Evolutionary conservation across 2,797 vertebrate species (phyloP).

Genomic region (Helostoma temminkii): DNA sequence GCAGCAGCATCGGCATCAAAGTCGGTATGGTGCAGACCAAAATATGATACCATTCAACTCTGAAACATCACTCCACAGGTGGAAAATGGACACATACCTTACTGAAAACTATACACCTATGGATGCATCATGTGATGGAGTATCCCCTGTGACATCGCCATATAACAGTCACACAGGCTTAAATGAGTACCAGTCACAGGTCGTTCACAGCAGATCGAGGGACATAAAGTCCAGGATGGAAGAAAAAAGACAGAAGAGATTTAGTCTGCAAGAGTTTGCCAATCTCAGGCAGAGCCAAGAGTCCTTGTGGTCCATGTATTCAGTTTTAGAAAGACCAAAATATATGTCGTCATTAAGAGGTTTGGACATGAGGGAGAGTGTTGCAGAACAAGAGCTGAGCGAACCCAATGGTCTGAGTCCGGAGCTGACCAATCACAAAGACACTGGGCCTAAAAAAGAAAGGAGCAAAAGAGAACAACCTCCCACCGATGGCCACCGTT

Average conservation of each 20-base stretch:
- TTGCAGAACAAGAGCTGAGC: conserved; percentile 43
- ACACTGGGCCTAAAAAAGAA: conserved; percentile 18
- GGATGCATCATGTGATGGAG: conserved; percentile 51
- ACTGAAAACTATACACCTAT: conserved; percentile 75
- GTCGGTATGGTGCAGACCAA: conserved; percentile 89
- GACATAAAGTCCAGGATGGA: conserved; percentile 76
- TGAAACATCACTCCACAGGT: conserved; percentile 89
- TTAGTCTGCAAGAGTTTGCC: conserved; percentile 88
- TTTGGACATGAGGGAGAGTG: conserved; percentile 63
- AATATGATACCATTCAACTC: conserved; percentile 91
- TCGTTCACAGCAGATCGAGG: conserved; percentile 48
- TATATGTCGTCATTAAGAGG: conserved; percentile 68
- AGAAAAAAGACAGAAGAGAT: conserved; percentile 86
- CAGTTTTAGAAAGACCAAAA: conserved; percentile 78
- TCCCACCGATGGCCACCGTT: conserved; percentile 45
- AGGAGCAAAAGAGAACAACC: conserved; percentile 11
- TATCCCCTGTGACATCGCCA: conserved; percentile 70
- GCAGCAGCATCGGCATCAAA: conserved; percentile 84
- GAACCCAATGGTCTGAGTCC: conserved; percentile 11
- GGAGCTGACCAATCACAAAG: conserved; percentile 22
- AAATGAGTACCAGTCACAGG: conserved; percentile 65
- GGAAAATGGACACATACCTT: conserved; percentile 92
- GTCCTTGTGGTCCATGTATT: conserved; percentile 80
- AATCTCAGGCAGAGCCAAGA: conserved; percentile 82
- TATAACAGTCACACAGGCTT: conserved; percentile 62